phyloP scores from a whole-genome alignment of 92 coral and sea anemone species.

The Zoanthus sansibaricus region DNA sequence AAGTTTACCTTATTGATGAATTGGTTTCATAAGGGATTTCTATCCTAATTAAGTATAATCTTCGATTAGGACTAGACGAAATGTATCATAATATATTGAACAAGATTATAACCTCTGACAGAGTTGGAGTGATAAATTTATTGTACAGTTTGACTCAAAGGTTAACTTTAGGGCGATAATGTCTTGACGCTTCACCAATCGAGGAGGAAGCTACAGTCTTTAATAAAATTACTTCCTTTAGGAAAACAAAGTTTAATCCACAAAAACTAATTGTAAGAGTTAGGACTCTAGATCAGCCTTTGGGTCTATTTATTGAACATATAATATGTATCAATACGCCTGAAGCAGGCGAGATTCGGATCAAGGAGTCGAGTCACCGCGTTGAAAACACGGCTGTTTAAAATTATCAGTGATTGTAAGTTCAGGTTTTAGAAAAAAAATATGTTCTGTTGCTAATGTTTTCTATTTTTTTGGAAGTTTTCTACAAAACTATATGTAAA shows the following conservation, averaged over 20 bases:
- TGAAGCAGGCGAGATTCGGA: constrained; percentile 28
- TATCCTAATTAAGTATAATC: constrained; percentile 88
- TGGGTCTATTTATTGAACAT: constrained; percentile 42
- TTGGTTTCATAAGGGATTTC: constrained; percentile 81
- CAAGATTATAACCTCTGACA: constrained; percentile 43
- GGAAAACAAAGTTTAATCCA: constrained; percentile 8
- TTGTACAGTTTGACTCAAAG: constrained; percentile 22
- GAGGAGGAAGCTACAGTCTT: not conserved
- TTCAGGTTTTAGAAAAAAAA: not conserved
- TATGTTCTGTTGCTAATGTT: constrained; percentile 3
- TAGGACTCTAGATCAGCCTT: not conserved
- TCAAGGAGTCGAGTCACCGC: not conserved
- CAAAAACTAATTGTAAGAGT: constrained; percentile 21
- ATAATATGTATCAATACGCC: constrained; percentile 25
- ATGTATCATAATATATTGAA: constrained; percentile 64
- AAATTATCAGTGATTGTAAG: not conserved
- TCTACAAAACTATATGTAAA: constrained; percentile 23
- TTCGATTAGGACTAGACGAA: constrained; percentile 70
- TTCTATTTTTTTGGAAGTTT: constrained; percentile 21
- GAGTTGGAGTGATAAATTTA: constrained; percentile 43
- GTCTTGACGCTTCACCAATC: not conserved
- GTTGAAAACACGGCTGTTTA: not conserved
- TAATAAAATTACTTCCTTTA: constrained; percentile 30
- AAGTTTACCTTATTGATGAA: constrained; percentile 83
- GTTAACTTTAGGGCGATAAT: constrained; percentile 36